Base-by-base conservation (phyloP, 1,140 invertebrate genomes). In the Drosophila micromelanica region DNA sequence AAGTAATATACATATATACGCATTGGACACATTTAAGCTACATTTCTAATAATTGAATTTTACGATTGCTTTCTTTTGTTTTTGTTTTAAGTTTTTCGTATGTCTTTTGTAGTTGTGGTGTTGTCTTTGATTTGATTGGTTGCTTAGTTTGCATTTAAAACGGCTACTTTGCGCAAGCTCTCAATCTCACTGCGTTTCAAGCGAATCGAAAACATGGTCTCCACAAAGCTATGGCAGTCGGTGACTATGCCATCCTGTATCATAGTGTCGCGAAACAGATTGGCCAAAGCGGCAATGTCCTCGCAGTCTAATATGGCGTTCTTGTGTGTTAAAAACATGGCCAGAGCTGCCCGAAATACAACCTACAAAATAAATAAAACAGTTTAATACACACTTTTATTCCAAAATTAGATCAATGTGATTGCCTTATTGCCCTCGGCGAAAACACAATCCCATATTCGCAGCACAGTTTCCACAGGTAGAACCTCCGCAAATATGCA, bases 361-460 rank as follows among this genome's bases (percentile, higher is more conserved):
- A 94, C 91, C 84, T 93, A 46, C 7, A 64, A 6, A 63, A 15
- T 20, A 20, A 4, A 9, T n/a, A 30, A 45, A 12, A 3, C 13
- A 49, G 23, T 38, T 1, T 1, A 15, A 13, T 6, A 15, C 11
- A 35, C 32, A n/a, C 12, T 12, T 15, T 30, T 54, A 5, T 2
- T 4, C 30, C 4, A n/a, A 5, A 40, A 12, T 42, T 17, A 1
- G 17, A 17, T 2, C 1, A 49, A 11, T 1, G 5, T n/a, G 23
- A 27, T 91, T 67, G 96, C 94, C 92, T 98, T 99, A 40, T 96
- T 96, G 17, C 98, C 98, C 93, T 99, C 98, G 76, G 97, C 96
- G 92, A 99, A 98, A 43, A 99, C 93, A 84, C 97, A 98, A 92
- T 99, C 98, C 98, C 98, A 98, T 91, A 98, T 96, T 80, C 98